These are phyloP conservation scores for Aricia artaxerxes DNA, from an alignment of 2,888 invertebrate genomes.

Conservation along the genomic window DNA sequence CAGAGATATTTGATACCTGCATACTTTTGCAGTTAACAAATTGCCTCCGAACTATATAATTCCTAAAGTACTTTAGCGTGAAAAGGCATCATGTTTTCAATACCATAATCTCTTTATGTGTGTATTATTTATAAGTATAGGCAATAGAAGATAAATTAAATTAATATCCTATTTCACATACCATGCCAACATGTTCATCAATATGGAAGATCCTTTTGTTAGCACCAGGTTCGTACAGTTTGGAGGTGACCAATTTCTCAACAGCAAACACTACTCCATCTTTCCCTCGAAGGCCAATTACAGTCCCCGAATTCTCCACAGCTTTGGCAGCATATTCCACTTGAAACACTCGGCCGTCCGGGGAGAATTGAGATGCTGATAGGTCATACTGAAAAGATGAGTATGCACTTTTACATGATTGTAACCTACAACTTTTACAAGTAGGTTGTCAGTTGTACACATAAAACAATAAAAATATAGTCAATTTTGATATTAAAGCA, in stretches of 20 bases:
- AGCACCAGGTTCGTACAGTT: conserved; percentile 94
- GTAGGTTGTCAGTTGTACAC: neutral
- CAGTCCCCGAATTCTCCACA: conserved; percentile 98
- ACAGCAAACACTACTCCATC: conserved; percentile 98
- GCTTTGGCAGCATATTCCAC: conserved; percentile 99
- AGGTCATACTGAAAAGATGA: conserved; percentile 92
- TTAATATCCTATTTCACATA: conserved; percentile 55
- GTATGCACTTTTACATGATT: conserved; percentile 41
- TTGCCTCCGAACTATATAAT: neutral
- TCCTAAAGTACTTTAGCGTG: neutral
- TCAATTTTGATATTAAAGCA: conserved; percentile 30
- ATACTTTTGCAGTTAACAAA: neutral
- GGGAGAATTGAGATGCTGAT: conserved; percentile 99
- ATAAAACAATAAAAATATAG: neutral
- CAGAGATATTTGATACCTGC: neutral
- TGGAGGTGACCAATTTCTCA: conserved; percentile 96
- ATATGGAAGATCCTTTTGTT: conserved; percentile 95
- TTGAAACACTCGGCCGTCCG: conserved; percentile 99
- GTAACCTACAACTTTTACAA: conserved; percentile 34
- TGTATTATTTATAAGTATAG: too few relatives aligned
- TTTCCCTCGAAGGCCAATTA: conserved; percentile 95
- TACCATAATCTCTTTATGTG: too few relatives aligned
- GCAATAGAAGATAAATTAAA: neutral
- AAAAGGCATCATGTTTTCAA: too few relatives aligned
- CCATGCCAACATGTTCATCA: conserved; percentile 97